Base-by-base conservation (phyloP, 2,888 invertebrate genomes). In the Frankliniella fusca region DNA sequence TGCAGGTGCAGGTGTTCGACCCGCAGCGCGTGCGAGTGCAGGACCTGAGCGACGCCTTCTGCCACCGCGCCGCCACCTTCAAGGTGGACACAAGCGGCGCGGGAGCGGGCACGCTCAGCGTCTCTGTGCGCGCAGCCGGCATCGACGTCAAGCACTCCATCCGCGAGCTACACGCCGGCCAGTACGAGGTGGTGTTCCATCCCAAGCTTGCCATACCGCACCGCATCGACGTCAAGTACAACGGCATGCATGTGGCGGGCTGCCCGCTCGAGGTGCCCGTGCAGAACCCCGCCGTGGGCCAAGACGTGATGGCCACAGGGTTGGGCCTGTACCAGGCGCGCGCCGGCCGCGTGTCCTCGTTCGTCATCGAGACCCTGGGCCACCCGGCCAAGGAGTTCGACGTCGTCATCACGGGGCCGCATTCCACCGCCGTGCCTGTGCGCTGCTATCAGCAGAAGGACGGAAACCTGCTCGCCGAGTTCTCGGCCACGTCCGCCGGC, bases 361-460 rank as follows among this genome's bases (percentile, higher is more conserved):
- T 97, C 89, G 93, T 95, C 80, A 95, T 98, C 83, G 95, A 96
- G 87, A 97, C 97, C 0, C 90, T 95, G 11, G 95, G 96, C 8
- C 90, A 94, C 81, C 93, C 95, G 1, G 95, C 95, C 0, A 90
- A 96, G 82, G 96, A 97, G 87, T 97, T 97, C 87, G 97, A 97
- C 88, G 97, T 97, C 0, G 94, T 97, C 0, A 94, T 95, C 1
- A 94, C 95, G 0, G 95, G 95, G 0, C 94, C 94, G 0, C 93
- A 93, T 11, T 92, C 94, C 0, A 91, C 93, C 84, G 95, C 95
- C 0, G 90, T 97, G 79, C 96, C 97, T 0, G 96, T 98, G 0
- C 89, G 97, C 83, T 98, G 99, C 87, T 97, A 97, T 88, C 97
- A 97, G 87, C 98, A 98, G 84, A 96, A 98, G 86, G 97, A 98